Conservation (phyloP, 1,140 invertebrate genomes). For the Chymomyza costata region DNA sequence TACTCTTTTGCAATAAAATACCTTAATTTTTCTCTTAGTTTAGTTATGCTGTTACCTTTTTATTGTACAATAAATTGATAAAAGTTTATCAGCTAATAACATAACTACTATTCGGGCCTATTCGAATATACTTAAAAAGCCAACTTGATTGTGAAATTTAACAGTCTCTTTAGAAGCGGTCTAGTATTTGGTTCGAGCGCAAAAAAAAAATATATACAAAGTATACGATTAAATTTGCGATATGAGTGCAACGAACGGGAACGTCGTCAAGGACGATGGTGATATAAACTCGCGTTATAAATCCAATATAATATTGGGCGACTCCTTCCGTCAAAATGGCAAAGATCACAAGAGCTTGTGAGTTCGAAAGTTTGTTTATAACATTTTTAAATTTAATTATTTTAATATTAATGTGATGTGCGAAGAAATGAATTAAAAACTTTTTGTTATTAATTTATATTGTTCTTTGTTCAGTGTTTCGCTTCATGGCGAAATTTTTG, state of each 20-base stretch:
- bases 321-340: slow-evolving; percentile 30
- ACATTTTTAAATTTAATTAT: slow-evolving; percentile 2
- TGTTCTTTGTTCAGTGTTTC: background rate
- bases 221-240: slow-evolving; percentile 5
- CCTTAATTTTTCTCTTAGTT: too few species aligned
- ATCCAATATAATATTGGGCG: slow-evolving; percentile 51
- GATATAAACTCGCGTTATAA: slow-evolving; percentile 52
- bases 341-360: slow-evolving; percentile 52
- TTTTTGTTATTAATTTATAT: slow-evolving; percentile 15
- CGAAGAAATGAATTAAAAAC: slow-evolving; percentile 8
- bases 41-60: too few species aligned
- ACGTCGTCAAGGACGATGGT: slow-evolving; percentile 50
- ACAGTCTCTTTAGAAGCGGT: too few species aligned
- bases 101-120: too few species aligned
- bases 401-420: background rate
- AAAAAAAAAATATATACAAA: too few species aligned
- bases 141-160: too few species aligned
- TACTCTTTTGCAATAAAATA: too few species aligned
- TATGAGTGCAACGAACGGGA: slow-evolving; percentile 51
- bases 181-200: too few species aligned
- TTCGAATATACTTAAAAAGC: too few species aligned
- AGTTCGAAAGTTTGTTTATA: slow-evolving; percentile 27
- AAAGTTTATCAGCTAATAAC: too few species aligned
- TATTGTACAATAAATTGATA: too few species aligned
- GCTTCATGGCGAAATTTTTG: background rate